Percentiles rank a stretch among this genome's conserved stretches.
These are phyloP conservation scores for Lepidonotus clava DNA, from an alignment of 2,888 invertebrate species.

Conservation along the genomic window DNA sequence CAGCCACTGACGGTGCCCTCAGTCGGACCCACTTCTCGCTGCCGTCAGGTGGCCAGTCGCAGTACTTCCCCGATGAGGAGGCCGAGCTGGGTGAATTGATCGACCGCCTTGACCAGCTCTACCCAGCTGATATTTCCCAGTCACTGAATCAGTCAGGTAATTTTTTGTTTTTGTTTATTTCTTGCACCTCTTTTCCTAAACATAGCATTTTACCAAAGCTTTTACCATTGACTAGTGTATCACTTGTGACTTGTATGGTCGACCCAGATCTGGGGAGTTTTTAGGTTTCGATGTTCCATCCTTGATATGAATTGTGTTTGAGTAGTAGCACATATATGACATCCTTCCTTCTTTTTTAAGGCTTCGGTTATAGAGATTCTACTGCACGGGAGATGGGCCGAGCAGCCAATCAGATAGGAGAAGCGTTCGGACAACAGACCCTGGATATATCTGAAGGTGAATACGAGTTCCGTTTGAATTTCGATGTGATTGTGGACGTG, in stretches of 20 bases:
- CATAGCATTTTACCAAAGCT: too few relatives aligned
- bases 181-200: too few relatives aligned
- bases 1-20: slow-evolving; percentile 38
- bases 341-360: too few relatives aligned
- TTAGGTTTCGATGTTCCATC: too few relatives aligned
- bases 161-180: too few relatives aligned
- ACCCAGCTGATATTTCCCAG: slow-evolving; percentile 67
- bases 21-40: slow-evolving; percentile 68
- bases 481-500: too few relatives aligned
- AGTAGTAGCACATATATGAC: too few relatives aligned
- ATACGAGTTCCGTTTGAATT: not conserved
- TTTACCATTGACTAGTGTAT: too few relatives aligned
- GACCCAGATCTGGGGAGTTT: too few relatives aligned
- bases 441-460: not conserved
- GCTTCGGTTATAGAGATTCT: slow-evolving; percentile 29
- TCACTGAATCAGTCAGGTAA: slow-evolving; percentile 47
- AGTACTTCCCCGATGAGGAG: slow-evolving; percentile 65
- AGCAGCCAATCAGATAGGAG: not conserved
- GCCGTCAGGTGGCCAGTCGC: slow-evolving; percentile 68
- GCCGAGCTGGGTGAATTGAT: slow-evolving; percentile 69
- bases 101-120: slow-evolving; percentile 66
- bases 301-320: too few relatives aligned
- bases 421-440: not conserved
- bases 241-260: too few relatives aligned
- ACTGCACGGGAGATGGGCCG: not conserved